Conservation (phyloP, 2,797 vertebrate species). For the Lepidocolaptes lacrymiger region DNA sequence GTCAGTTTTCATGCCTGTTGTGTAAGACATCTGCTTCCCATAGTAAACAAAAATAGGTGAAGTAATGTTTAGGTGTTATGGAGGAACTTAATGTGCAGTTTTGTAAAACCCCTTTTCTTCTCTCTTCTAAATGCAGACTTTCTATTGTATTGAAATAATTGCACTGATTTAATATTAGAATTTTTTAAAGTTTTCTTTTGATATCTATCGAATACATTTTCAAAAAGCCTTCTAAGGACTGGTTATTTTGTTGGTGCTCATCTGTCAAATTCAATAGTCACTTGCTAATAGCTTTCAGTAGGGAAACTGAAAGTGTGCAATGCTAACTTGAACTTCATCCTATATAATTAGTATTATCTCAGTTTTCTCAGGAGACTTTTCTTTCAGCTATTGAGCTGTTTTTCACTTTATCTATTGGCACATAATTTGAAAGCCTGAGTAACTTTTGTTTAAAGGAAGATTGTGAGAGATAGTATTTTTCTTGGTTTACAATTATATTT, state of each 20-base stretch:
- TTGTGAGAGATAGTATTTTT: background rate
- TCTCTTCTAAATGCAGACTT: background rate
- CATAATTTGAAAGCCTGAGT: background rate
- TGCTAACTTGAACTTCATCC: background rate
- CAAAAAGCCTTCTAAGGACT: background rate
- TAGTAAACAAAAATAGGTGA: background rate
- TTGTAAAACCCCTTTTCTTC: background rate
- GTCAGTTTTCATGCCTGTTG: background rate
- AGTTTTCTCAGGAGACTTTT: background rate
- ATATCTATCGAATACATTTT: background rate
- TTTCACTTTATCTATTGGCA: background rate
- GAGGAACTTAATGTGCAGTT: background rate
- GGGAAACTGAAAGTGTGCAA: background rate
- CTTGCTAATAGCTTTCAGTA: background rate
- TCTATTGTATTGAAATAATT: background rate
- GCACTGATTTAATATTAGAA: background rate
- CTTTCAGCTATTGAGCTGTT: background rate
- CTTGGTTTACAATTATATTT: background rate
- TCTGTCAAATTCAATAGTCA: background rate
- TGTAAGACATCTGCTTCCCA: background rate
- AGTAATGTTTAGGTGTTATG: background rate
- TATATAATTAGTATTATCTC: background rate
- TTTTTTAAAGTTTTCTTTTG: background rate
- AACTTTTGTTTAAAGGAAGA: background rate
- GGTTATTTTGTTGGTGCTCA: background rate